Base-by-base conservation (phyloP, 2,113 vertebrate genomes). In the Piprites chloris region DNA sequence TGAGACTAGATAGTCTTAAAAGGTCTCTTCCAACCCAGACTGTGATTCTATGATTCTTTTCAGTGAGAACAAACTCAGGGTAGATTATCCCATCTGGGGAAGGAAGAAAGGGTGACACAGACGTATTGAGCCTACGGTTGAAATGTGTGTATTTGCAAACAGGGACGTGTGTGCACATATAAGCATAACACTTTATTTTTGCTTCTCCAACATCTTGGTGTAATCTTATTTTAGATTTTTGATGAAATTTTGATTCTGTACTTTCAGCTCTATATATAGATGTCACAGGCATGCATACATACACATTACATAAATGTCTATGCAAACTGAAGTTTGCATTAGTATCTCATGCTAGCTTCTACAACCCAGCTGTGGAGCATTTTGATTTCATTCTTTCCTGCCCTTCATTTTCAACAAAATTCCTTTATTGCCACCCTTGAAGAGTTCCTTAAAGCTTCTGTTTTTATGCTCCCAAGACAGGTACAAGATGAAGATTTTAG, bases 251-350 rank as follows among this genome's bases (percentile, higher is more conserved):
- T 79, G 22, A 47, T 86, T 86, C 28, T 53, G 5, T 82, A 27
- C 20, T 72, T 88, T 69, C 5, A 41, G 2, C 13, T 85, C 14
- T 72, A 2, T 58, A 4, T 19, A 28, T 12, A 81, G 28, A 30
- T 65, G 8, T 46, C 30, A 33, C 27, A 50, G 39, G n/a, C 11
- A 14, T 30, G 18, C 12, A 10, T 46, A 7, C 5, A 19, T 22
- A 52, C 4, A 19, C 4, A 32, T 39, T 76, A 5, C 6, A 8
- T 46, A 11, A 9, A 46, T 0, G 0, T 10, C 32, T 9, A 50
- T 47, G 9, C 9, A 68, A 83, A 76, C 11, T 26, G 65, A 44
- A 27, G 6, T 50, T 79, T 76, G 30, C 67, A 63, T 71, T 35
- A 65, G 14, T 11, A 37, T 5, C 10, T 83, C 24, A 15, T 56